Evolutionary conservation across 1,140 invertebrate genomes (phyloP).

Genomic region (Drosophila ananassae): DNA sequence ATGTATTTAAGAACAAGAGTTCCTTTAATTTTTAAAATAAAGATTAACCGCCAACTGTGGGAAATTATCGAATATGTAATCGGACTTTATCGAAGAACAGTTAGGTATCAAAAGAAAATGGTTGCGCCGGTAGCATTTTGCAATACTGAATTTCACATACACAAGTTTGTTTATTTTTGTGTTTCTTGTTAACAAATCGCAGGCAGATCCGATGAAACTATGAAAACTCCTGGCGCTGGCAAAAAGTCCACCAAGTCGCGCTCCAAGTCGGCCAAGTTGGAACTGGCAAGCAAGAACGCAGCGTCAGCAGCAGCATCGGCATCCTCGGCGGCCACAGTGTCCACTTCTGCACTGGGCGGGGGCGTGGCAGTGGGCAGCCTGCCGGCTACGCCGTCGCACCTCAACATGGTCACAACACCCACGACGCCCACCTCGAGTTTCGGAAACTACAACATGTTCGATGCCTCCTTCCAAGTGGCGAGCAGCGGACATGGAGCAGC

Average conservation of each 20-base stretch:
- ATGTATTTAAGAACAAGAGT: background rate
- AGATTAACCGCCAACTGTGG: background rate
- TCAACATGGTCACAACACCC: conserved; percentile 68
- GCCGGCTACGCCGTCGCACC: conserved; percentile 54
- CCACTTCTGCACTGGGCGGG: conserved; percentile 11
- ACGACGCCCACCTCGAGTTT: conserved; percentile 68
- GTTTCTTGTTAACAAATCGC: conserved; percentile 9
- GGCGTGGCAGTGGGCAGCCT: conserved; percentile 46
- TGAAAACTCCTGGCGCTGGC: conserved; percentile 66
- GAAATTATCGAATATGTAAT: background rate
- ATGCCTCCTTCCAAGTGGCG: conserved; percentile 60
- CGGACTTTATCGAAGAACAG: too few species aligned
- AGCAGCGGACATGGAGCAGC: conserved; percentile 30
- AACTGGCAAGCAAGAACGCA: conserved; percentile 52
- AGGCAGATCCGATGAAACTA: conserved; percentile 29
- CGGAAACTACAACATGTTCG: conserved; percentile 64
- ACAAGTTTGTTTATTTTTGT: conserved; percentile 21
- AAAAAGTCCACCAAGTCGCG: conserved; percentile 81
- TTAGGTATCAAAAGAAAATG: too few species aligned
- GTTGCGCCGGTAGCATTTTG: background rate
- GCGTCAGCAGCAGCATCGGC: background rate
- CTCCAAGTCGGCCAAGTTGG: conserved; percentile 64
- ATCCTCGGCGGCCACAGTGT: background rate
- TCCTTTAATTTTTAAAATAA: background rate
- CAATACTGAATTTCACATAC: background rate